phyloP scores from a whole-genome alignment of 2,113 vertebrate genomes.

The Columbina picui region DNA sequence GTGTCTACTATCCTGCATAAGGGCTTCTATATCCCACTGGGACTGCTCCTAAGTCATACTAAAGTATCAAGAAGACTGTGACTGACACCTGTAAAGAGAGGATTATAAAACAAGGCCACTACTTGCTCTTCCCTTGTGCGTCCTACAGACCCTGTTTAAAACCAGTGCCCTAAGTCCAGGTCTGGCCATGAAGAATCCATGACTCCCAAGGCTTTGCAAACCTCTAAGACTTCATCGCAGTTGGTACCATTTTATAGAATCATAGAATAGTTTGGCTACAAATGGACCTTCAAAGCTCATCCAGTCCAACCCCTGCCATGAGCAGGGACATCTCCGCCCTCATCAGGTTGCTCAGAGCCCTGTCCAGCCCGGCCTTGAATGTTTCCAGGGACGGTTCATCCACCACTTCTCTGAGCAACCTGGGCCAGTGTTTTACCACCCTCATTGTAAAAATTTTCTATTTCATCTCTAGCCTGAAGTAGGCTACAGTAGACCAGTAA shows the following conservation, averaged over 20 bases:
- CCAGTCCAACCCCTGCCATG: too few relatives aligned
- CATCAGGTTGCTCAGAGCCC: too few relatives aligned
- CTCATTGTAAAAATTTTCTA: too few relatives aligned
- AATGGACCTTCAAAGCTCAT: too few relatives aligned
- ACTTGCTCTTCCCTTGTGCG: not conserved
- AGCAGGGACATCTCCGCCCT: too few relatives aligned
- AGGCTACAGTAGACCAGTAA: too few relatives aligned
- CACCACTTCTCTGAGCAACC: too few relatives aligned
- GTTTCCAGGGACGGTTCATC: too few relatives aligned
- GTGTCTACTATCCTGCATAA: not conserved
- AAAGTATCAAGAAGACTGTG: not conserved
- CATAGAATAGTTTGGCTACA: too few relatives aligned
- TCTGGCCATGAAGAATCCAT: not conserved
- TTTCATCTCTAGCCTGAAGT: too few relatives aligned
- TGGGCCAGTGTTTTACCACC: too few relatives aligned
- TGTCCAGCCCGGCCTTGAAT: too few relatives aligned
- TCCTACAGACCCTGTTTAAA: not conserved
- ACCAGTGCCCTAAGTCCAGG: not conserved
- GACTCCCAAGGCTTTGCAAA: not conserved
- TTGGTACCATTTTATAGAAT: not conserved
- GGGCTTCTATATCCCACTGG: not conserved
- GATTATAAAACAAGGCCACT: not conserved
- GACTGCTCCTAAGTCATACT: not conserved
- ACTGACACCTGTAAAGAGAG: not conserved
- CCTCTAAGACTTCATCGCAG: rapidly evolving